These are phyloP conservation scores for Cryptotis parvus DNA, from an alignment of 2,113 vertebrate genomes.

Conservation along the genomic window DNA sequence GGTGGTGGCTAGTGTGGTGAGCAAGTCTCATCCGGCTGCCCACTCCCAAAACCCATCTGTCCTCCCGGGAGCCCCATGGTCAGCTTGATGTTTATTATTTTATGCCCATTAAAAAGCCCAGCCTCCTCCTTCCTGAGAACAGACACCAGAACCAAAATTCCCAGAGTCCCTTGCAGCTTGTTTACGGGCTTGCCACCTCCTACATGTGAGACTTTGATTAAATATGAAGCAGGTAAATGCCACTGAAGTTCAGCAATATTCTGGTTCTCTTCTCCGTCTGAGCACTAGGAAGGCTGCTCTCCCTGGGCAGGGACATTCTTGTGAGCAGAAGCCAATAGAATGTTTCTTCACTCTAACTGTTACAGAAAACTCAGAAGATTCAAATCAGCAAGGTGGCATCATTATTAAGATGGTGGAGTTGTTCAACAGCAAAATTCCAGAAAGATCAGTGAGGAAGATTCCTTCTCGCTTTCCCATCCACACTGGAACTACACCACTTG, in stretches of 20 bases:
- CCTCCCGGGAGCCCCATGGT: too few relatives aligned
- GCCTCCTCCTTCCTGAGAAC: neutral
- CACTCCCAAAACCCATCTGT: too few relatives aligned
- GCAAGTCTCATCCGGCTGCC: too few relatives aligned
- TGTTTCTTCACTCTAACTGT: neutral
- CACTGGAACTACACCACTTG: neutral
- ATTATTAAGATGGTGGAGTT: neutral
- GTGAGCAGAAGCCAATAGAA: neutral
- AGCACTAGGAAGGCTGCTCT: neutral
- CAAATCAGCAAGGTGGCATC: neutral
- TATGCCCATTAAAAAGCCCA: slow-evolving; percentile 37
- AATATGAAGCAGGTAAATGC: neutral
- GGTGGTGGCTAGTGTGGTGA: too few relatives aligned
- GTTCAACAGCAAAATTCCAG: neutral
- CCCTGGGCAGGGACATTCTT: neutral
- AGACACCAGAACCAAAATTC: slow-evolving; percentile 47
- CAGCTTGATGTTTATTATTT: too few relatives aligned
- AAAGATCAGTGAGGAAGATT: neutral
- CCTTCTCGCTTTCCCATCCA: neutral
- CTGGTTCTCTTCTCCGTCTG: slow-evolving; percentile 52
- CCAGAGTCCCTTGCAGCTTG: neutral
- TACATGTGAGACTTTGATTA: neutral
- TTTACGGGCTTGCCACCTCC: neutral
- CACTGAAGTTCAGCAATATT: slow-evolving; percentile 28
- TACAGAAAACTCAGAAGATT: slow-evolving; percentile 13